Evolutionary conservation across 2,113 vertebrate genomes (phyloP), one percentile per base, ranked within the genome.

Genomic region (Gasterosteus aculeatus): DNA sequence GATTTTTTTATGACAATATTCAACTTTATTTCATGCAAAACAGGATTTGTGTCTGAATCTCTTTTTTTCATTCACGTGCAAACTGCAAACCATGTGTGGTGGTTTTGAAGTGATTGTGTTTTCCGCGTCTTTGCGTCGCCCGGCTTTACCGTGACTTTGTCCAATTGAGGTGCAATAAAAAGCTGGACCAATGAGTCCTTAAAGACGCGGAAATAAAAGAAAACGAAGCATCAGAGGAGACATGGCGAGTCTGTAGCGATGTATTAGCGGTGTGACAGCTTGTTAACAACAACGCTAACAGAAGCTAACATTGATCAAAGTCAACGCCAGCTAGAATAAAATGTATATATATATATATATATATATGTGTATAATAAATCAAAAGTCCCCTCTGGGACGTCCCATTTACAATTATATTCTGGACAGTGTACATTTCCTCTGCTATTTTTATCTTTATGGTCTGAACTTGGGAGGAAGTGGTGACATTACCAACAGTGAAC

Each of bases 1-100:
- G 31, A 35, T 63, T 74, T 39, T 61, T 66, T 77, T 19, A 39
- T 16, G 11, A 53, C 14, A 42, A 38, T 16, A 59, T 38, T 29
- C 39, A 22, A 22, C 44, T 31, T 57, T 33, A 33, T 33, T 33
- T 33, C 33, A 33, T 33, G 33, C 33, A 5, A 33, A 33, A 33
- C 33, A 33, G 33, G 33, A 33, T 33, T 33, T 33, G 33, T 33
- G 33, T 33, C 33, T 33, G 3, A 33, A 33, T 33, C 33, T 33
- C 33, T 33, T 33, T 33, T 33, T 33, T 33, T 33, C 33, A 33
- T 5, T 33, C 33, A 33, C 33, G 5, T 33, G 33, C 33, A 33
- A 5, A 33, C 33, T 33, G 3, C 33, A 33, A 26, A 26, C 22
- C 22, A 26, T 26, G 22, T 26, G 22, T 26, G 22, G 22, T 33